Conservation (phyloP, 2,797 vertebrate genomes). For the Babyrousa celebensis region DNA sequence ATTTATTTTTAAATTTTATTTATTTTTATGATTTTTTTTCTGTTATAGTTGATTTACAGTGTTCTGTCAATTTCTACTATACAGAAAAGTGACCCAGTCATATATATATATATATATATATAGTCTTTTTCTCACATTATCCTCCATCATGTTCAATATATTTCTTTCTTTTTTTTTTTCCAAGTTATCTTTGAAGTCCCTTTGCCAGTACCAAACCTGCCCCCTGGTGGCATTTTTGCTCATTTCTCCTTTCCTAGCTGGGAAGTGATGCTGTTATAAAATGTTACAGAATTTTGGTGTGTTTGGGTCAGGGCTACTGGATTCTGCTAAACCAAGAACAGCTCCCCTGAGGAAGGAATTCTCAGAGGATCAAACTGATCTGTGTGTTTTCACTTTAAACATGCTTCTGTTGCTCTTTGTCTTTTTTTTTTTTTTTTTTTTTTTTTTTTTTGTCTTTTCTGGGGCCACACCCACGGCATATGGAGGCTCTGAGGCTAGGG, state of each 20-base stretch:
- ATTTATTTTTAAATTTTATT: no score
- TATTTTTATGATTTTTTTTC: no score
- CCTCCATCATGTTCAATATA: no score
- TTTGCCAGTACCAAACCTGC: constrained; percentile 85
- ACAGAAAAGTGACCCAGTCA: no score
- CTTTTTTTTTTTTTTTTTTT: no score
- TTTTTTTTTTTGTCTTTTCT: no score
- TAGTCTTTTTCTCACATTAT: no score
- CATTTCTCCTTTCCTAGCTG: constrained; percentile 5
- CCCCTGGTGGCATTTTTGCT: constrained; percentile 85
- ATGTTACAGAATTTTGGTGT: background rate
- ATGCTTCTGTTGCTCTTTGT: background rate
- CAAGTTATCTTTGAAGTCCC: background rate
- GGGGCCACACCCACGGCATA: no score
- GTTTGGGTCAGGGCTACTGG: rapidly evolving
- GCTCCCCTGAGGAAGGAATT: background rate
- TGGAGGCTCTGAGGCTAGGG: no score
- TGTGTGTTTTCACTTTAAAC: background rate
- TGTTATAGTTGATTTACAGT: no score
- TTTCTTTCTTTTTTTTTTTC: background rate
- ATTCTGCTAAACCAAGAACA: background rate
- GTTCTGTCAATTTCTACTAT: no score
- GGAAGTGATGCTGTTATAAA: background rate
- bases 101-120: background rate
- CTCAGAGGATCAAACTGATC: background rate